Evolutionary conservation across 2,888 invertebrate species (phyloP).

Genomic region (Ellobium chinense): DNA sequence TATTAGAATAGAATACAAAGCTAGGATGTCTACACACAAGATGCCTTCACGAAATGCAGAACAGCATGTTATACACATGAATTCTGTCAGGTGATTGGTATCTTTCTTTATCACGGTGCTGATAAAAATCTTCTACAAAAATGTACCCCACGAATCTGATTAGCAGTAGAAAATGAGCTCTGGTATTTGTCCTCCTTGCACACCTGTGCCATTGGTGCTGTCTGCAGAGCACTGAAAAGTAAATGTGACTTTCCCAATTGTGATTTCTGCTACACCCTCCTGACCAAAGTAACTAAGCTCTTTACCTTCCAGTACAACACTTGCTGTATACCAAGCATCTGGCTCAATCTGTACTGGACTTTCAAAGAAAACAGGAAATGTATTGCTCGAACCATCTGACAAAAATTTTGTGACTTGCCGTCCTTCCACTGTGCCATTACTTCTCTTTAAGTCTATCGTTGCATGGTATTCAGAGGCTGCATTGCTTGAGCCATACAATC

Average conservation of each 20-base stretch:
- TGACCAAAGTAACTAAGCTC: conserved; percentile 98
- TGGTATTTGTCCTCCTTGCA: conserved; percentile 98
- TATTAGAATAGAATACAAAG: too few relatives aligned
- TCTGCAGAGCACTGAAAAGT: conserved; percentile 98
- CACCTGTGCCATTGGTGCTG: conserved; percentile 97
- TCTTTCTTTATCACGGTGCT: too few relatives aligned
- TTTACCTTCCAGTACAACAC: conserved; percentile 95
- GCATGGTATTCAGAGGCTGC: conserved; percentile 97
- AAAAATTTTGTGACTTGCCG: conserved; percentile 96
- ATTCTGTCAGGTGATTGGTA: too few relatives aligned
- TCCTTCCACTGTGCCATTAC: conserved; percentile 91
- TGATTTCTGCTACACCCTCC: conserved; percentile 96
- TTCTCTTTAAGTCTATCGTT: conserved; percentile 90
- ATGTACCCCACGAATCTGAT: too few relatives aligned
- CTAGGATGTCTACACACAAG: too few relatives aligned
- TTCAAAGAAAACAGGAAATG: conserved; percentile 92
- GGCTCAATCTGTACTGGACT: conserved; percentile 92
- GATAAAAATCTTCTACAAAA: too few relatives aligned
- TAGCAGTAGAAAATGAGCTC: conserved; percentile 92
- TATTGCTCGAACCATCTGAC: conserved; percentile 97
- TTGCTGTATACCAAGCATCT: conserved; percentile 95
- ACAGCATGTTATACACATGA: too few relatives aligned
- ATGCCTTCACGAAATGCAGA: too few relatives aligned
- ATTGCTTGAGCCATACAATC: conserved; percentile 96
- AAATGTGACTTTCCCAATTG: conserved; percentile 92